A percentile compares a stretch with the other conserved stretches of the same genome.
phyloP scores from a whole-genome alignment of 2,113 vertebrate species.

The Dendrocopos noguchii region DNA sequence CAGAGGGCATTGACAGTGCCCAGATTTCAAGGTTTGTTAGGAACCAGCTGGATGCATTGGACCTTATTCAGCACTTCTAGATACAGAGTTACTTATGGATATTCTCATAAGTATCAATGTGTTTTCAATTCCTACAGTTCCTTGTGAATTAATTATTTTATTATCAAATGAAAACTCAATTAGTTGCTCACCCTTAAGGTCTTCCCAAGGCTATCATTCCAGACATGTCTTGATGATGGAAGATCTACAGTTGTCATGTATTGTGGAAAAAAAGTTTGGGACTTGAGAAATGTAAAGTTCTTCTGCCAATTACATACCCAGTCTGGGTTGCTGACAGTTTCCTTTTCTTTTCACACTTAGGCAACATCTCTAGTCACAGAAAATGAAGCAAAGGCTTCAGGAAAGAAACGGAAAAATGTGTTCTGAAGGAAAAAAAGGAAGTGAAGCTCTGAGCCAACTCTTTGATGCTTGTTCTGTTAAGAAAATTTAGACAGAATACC shows the following conservation, averaged over 20 bases:
- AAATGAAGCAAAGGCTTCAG: constrained; percentile 11
- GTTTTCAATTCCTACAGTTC: background rate
- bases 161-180: background rate
- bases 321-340: constrained; percentile 3
- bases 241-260: background rate
- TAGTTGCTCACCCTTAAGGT: background rate
- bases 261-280: background rate
- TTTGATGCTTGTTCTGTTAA: background rate
- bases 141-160: background rate
- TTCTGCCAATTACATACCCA: background rate
- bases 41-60: background rate
- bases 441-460: background rate
- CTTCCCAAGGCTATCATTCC: background rate
- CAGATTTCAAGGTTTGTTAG: background rate
- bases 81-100: background rate
- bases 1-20: background rate
- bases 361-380: constrained; percentile 5
- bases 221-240: background rate
- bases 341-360: constrained; percentile 29
- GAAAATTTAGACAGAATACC: background rate
- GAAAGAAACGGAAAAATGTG: constrained; percentile 9
- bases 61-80: background rate
- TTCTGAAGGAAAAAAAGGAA: background rate
- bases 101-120: background rate
- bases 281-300: background rate